Evolutionary conservation across 2,113 vertebrate species (phyloP).

Genomic region (Sciurus niger): DNA sequence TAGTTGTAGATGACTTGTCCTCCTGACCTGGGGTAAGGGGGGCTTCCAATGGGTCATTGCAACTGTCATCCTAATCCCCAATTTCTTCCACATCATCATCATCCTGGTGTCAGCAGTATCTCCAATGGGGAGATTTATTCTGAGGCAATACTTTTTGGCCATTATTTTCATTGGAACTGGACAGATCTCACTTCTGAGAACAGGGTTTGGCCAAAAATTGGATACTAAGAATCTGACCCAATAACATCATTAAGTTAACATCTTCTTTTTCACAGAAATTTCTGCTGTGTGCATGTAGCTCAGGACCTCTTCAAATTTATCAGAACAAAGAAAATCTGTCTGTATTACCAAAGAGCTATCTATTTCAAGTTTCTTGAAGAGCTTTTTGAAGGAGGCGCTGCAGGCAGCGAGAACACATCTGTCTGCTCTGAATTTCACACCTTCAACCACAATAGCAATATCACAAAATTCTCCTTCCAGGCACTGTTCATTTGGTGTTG

Average conservation of each 20-base stretch:
- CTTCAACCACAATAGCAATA: slow-evolving; percentile 97
- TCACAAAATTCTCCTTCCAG: slow-evolving; percentile 98
- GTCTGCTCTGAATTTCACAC: slow-evolving; percentile 97
- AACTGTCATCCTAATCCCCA: slow-evolving; percentile 95
- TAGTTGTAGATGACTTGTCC: slow-evolving; percentile 92
- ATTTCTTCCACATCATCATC: slow-evolving; percentile 93
- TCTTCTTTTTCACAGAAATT: slow-evolving; percentile 97
- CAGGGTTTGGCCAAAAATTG: slow-evolving; percentile 98
- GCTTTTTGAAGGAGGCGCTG: slow-evolving; percentile 98
- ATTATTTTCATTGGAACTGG: slow-evolving; percentile 93
- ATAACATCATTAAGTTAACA: slow-evolving; percentile 99
- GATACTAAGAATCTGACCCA: slow-evolving; percentile 97
- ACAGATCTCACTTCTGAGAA: slow-evolving; percentile 96
- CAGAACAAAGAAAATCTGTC: slow-evolving; percentile 97
- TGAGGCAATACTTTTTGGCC: slow-evolving; percentile 92
- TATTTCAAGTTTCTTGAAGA: slow-evolving; percentile 97
- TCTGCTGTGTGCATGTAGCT: slow-evolving; percentile 99
- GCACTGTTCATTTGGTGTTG: slow-evolving; percentile 96
- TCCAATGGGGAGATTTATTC: slow-evolving; percentile 92
- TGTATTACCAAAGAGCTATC: slow-evolving; percentile 98
- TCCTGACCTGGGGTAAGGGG: slow-evolving; percentile 90
- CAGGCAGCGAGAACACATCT: slow-evolving; percentile 96
- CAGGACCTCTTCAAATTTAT: slow-evolving; percentile 98
- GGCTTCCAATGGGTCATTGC: slow-evolving; percentile 92
- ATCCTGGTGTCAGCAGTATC: slow-evolving; percentile 91